Evolutionary conservation across 2,888 invertebrate genomes (phyloP).

Genomic region (Zonitis immaculata): DNA sequence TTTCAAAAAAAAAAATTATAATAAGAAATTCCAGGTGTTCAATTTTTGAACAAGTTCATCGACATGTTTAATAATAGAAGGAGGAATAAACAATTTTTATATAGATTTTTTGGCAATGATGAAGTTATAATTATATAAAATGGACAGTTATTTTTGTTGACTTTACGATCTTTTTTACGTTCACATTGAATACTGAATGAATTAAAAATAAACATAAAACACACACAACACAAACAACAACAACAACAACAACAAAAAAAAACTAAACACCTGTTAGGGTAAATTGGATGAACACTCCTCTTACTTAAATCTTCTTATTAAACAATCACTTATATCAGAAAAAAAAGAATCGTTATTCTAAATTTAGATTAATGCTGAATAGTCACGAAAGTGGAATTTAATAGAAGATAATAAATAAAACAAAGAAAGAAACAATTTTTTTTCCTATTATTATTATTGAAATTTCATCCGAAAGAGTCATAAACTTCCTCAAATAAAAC

Average conservation of each 20-base stretch:
- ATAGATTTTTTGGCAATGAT: neutral
- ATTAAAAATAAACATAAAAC: conserved; percentile 2
- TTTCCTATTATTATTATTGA: too few relatives aligned
- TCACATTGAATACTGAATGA: neutral
- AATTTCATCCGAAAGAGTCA: too few relatives aligned
- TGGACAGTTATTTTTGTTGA: neutral
- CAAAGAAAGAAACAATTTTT: too few relatives aligned
- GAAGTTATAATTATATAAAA: neutral
- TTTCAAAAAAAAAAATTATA: neutral
- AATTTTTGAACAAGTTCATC: neutral
- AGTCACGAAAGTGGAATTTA: too few relatives aligned
- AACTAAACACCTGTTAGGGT: neutral
- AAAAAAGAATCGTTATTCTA: neutral
- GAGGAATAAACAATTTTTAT: neutral
- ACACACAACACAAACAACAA: neutral
- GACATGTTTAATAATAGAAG: conserved; percentile 1
- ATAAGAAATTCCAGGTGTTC: neutral
- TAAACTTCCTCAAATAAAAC: too few relatives aligned
- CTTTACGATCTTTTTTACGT: neutral
- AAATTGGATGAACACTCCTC: neutral
- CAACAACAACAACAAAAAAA: neutral
- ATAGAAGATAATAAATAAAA: too few relatives aligned
- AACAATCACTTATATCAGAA: too few relatives aligned
- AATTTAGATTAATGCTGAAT: neutral
- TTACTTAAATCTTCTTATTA: too few relatives aligned